Evolutionary conservation across 2,113 vertebrate genomes (phyloP), one percentile per base, ranked within the genome.

Genomic region (Cynocephalus volans): DNA sequence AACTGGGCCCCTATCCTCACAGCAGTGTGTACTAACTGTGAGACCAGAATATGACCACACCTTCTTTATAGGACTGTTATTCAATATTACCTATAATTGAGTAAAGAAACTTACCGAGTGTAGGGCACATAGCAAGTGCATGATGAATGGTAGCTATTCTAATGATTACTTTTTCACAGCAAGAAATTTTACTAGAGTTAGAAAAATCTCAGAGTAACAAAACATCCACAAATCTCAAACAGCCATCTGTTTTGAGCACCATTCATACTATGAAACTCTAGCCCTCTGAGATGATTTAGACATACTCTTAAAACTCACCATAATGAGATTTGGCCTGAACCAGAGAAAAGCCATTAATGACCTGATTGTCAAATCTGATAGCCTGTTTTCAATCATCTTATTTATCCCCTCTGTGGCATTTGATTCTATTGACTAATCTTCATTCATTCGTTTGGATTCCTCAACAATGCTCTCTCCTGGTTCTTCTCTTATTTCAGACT

Each of bases 321-420:
- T 95, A 97, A 95, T 96, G 88, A 95, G 94, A 97, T 97, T 97
- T 97, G 93, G 88, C 88, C 70, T 77, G 79, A 52, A 80, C 72
- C 95, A 98, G 95, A 88, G 95, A 93, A 96, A 88, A 95, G 85
- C 86, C 95, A 95, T 97, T 97, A 95, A 95, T 82, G 93, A 97
- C 81, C 88, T 91, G 91, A 95, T 90, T 97, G 95, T 96, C 52
- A 96, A 62, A 90, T 64, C 81, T 60, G 85, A 93, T 95, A 85
- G 91, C 62, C 91, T 95, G 93, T 77, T 94, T 94, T 97, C 90
- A 93, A 58, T 96, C 85, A 93, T 94, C 88, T 85, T 95, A 88
- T 88, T 97, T 94, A 96, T 82, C 75, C 90, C 72, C 91, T 96
- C 85, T 56, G 45, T 95, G 96, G 85, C 65, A 72, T 90, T 65